These are phyloP conservation scores for Dendrophyllia cribrosa DNA, from an alignment of 64 coral and sea anemone genomes.

Conservation along the genomic window DNA sequence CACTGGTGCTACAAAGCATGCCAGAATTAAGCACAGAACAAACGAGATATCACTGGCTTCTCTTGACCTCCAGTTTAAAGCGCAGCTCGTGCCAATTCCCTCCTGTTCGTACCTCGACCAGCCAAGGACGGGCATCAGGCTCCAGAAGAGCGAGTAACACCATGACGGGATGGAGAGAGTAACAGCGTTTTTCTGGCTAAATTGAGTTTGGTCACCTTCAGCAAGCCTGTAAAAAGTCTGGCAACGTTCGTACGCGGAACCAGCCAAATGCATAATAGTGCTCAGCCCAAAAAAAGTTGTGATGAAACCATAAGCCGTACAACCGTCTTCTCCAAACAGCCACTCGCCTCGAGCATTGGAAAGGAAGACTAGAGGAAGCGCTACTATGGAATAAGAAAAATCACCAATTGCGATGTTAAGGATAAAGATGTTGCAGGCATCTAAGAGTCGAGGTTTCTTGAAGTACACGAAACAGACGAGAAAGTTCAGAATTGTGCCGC, in stretches of 20 bases:
- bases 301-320: constrained; percentile 35
- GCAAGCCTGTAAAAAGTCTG: neutral
- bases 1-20: constrained; percentile 44
- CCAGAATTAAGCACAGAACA: constrained; percentile 3
- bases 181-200: neutral
- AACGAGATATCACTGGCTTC: neutral
- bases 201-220: neutral
- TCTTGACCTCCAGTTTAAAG: constrained; percentile 36
- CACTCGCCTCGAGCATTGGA: constrained; percentile 22
- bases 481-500: constrained; percentile 31
- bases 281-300: constrained; percentile 21
- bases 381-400: neutral
- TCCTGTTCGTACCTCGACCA: constrained; percentile 47
- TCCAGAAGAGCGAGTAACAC: constrained; percentile 39
- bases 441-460: neutral
- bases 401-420: constrained; percentile 54
- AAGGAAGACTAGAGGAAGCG: neutral
- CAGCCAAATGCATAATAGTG: constrained; percentile 37
- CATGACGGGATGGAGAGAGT: neutral
- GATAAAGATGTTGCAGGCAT: constrained; percentile 36
- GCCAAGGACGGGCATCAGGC: constrained; percentile 17
- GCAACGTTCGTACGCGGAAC: constrained; percentile 39
- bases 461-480: constrained; percentile 25
- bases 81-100: constrained; percentile 52
- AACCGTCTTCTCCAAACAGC: constrained; percentile 26